Base-by-base conservation (phyloP, 2,888 invertebrate genomes). In the Carabus problematicus region DNA sequence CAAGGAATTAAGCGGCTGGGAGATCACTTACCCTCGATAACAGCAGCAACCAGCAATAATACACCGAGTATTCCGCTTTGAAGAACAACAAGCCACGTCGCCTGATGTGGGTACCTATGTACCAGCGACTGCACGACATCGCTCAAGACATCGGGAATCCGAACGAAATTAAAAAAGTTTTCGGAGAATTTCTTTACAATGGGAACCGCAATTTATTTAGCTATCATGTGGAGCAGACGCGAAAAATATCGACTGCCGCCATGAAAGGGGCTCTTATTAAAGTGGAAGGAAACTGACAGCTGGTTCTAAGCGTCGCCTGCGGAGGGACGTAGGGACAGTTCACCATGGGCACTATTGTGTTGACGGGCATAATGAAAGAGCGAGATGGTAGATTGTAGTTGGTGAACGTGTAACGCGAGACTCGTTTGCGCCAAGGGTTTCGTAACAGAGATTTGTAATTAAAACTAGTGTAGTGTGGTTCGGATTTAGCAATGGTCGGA, bases 131-230 rank as follows among this genome's bases (percentile, higher is more conserved):
- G 6, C 6, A 29, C 29, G 29, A 29, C 29, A 29, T 29, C 3
- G 29, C 29, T 29, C 3, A 29, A 29, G 29, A 29, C 60, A 12
- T 29, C 54, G 54, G 63, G 63, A 63, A 63, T 63, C 63, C 63
- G 41, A 40, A 63, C 63, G 49, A 63, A 63, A 63, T 63, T 63
- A 63, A 63, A 63, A 63, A 63, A 63, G 63, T 63, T 63, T 52
- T 54, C 40, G 54, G 52, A 63, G 63, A 63, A 63, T 63, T 63
- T 63, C 63, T 63, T 63, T 63, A 63, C 63, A 63, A 63, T 63
- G 63, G 63, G 63, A 63, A 63, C 63, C 63, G 63, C 63, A 63
- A 63, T 63, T 63, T 63, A 63, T 63, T 63, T 63, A 63, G 63
- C 63, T 49, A 63, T 63, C 63, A 63, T 63, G 63, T 63, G 63